A percentile compares a stretch with the other conserved stretches of the same genome.
phyloP scores from a whole-genome alignment of 2,113 vertebrate genomes.

The Corythaeola cristata region DNA sequence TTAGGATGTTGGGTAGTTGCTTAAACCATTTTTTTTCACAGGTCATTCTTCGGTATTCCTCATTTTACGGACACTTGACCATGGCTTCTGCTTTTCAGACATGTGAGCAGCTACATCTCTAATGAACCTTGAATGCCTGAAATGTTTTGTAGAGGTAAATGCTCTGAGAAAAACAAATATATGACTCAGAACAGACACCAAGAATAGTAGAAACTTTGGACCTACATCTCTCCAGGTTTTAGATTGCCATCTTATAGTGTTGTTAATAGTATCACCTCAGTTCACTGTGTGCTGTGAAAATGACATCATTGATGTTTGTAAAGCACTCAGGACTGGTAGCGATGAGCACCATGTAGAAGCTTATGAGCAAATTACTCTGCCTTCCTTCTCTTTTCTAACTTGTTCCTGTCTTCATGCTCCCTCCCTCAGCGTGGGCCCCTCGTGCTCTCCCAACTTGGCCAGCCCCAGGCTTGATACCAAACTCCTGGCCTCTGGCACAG shows the following conservation, averaged over 20 bases:
- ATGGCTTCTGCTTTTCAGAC: not conserved
- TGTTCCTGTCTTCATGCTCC: not conserved
- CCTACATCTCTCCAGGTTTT: not conserved
- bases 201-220: not conserved
- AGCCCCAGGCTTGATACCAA: not conserved
- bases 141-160: not conserved
- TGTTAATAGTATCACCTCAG: not conserved
- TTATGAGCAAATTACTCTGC: not conserved
- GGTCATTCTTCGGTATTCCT: not conserved
- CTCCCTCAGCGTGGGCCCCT: not conserved
- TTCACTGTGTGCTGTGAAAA: not conserved
- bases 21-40: not conserved
- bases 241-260: not conserved
- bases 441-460: fast-evolving
- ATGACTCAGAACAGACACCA: not conserved
- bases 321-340: not conserved
- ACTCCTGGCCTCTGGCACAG: fast-evolving
- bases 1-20: fast-evolving
- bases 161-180: not conserved
- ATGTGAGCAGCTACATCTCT: not conserved
- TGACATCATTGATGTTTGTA: not conserved
- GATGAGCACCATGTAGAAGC: not conserved
- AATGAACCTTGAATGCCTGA: not conserved
- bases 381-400: not conserved
- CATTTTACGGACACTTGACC: not conserved